These are phyloP conservation scores for Chiloscyllium plagiosum DNA, from an alignment of 2,113 vertebrate genomes.

Conservation along the genomic window DNA sequence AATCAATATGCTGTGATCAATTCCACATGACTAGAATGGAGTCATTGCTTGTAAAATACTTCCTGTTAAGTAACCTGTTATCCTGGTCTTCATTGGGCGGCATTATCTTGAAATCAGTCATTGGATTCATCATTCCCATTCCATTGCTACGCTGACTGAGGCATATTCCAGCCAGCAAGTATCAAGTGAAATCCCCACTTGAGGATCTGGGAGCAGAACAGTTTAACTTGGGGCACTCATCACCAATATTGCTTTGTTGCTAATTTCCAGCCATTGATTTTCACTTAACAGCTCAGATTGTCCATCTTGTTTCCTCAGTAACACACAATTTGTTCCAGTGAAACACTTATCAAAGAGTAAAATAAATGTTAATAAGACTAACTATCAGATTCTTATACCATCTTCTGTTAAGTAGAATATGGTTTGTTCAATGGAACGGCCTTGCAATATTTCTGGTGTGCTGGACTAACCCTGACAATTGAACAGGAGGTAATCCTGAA, in stretches of 20 bases:
- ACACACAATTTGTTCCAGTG: background rate
- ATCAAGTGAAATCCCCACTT: background rate
- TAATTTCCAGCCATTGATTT: background rate
- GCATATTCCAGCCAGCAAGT: background rate
- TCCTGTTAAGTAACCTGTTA: background rate
- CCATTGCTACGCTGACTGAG: background rate
- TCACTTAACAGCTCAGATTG: background rate
- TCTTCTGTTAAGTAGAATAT: background rate
- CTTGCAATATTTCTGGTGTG: background rate
- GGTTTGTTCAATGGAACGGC: background rate
- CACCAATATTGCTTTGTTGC: background rate
- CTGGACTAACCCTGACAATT: background rate
- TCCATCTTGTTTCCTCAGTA: background rate
- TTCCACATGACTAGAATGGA: background rate
- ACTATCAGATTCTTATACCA: background rate
- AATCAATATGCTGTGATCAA: background rate
- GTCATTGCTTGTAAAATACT: background rate
- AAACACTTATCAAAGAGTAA: background rate
- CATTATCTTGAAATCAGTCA: background rate
- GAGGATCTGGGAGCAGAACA: background rate
- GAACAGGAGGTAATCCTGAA: background rate
- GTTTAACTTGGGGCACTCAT: background rate
- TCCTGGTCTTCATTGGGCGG: background rate
- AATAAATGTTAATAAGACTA: background rate
- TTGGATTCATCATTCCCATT: background rate